Base-by-base conservation (phyloP, 1,140 invertebrate species). In the Caenorhabditis briggsae region DNA sequence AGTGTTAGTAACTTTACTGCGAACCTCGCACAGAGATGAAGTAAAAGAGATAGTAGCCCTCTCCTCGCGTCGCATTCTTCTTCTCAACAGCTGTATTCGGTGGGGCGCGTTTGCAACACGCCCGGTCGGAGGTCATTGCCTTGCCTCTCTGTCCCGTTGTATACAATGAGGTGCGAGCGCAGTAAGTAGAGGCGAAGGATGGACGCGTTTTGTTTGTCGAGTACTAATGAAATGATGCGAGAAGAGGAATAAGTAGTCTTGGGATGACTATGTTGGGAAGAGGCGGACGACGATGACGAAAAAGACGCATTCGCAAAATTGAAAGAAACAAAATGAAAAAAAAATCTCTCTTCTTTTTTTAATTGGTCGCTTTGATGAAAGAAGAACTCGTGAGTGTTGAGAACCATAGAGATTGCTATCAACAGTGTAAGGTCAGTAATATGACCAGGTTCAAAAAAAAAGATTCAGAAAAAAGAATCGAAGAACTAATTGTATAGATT, bases 221-320 rank as follows among this genome's bases (percentile, higher is more conserved):
- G 64, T 70, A 70, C 64, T 70, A 70, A 70, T 70, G 64, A 70
- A 70, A 70, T 70, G 64, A 70, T 70, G 64, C 64, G 64, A 61
- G 59, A 46, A 70, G 41, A 64, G 25, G 11, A 64, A 33, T 25
- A 12, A 61, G 23, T 11, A 33, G 23, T 33, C 33, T 33, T 33
- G 25, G 25, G 23, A 23, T 25, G 59, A 61, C 9, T 25, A 61
- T 61, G 59, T 33, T 33, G 33, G 33, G 33, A 11, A 23, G 7
- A 11, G 20, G n/a, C n/a, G 59, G 50, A 11, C 50, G 50, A 5
- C 50, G 50, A 14, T 53, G 50, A 14, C 12, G 50, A 14, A 5
- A 9, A 53, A 16, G 16, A 53, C 12, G 16, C 12, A 53, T 33
- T 33, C 33, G 33, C 33, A 33, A 33, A 33, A 33, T 33, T 33